These are phyloP conservation scores for Oreochromis niloticus DNA, from an alignment of 2,113 vertebrate species.

Conservation along the genomic window DNA sequence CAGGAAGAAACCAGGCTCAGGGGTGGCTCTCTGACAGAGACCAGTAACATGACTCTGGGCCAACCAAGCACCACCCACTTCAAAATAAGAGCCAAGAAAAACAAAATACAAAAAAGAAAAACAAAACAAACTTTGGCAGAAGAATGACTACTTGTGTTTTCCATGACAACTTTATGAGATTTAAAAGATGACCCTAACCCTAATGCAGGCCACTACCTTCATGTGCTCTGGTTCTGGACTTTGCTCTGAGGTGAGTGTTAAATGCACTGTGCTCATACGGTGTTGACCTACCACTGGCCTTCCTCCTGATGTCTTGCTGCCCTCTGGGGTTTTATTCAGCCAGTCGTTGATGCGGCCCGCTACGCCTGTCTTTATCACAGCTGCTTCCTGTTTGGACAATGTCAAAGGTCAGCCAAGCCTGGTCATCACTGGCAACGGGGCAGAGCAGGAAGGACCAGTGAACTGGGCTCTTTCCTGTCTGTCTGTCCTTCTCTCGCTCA, in stretches of 20 bases:
- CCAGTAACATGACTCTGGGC: background rate
- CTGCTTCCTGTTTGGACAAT: slow-evolving; percentile 83
- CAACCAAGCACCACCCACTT: background rate
- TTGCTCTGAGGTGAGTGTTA: background rate
- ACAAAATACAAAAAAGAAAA: background rate
- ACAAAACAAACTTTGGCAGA: background rate
- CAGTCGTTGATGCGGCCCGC: slow-evolving; percentile 97
- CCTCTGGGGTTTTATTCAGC: slow-evolving; percentile 95
- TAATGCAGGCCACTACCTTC: background rate
- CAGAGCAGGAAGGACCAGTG: slow-evolving; percentile 36
- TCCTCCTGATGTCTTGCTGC: slow-evolving; percentile 81
- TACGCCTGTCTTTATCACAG: slow-evolving; percentile 93
- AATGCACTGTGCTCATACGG: background rate
- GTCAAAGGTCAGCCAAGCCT: slow-evolving; percentile 46
- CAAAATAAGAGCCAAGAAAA: background rate
- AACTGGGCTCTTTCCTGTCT: slow-evolving; percentile 13
- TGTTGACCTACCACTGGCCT: slow-evolving; percentile 84
- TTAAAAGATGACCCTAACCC: background rate
- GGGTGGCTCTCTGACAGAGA: rapidly evolving
- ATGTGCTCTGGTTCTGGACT: background rate
- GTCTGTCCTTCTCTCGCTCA: background rate
- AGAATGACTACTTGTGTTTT: background rate
- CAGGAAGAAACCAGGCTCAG: background rate
- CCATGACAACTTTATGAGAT: background rate
- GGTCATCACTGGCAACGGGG: slow-evolving; percentile 1